Evolutionary conservation across 2,888 invertebrate genomes (phyloP).

Genomic region (Aspidiotus destructor): DNA sequence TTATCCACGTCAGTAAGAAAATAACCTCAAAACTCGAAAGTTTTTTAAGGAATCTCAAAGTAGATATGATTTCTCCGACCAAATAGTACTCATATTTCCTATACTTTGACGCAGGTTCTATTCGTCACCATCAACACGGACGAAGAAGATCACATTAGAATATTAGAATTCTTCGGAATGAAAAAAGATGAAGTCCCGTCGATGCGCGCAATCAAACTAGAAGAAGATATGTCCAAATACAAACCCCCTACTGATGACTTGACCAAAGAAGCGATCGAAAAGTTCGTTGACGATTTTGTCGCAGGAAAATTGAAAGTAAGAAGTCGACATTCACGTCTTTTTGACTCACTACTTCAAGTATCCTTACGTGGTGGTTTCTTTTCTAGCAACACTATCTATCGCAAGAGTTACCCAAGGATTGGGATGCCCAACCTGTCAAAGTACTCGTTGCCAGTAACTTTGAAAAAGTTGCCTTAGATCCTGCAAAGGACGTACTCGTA

Average conservation of each 20-base stretch:
- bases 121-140: constrained; percentile 93
- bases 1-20: too few relatives aligned
- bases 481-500: constrained; percentile 83
- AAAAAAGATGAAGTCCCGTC: constrained; percentile 85
- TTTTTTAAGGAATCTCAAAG: too few relatives aligned
- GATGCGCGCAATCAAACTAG: constrained; percentile 83
- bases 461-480: constrained; percentile 79
- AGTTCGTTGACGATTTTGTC: constrained; percentile 81
- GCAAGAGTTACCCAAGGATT: constrained; percentile 90
- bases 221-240: constrained; percentile 96
- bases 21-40: too few relatives aligned
- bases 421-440: constrained; percentile 93
- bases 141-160: constrained; percentile 90
- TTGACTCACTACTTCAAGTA: background rate
- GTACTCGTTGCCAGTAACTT: constrained; percentile 90
- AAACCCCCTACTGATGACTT: constrained; percentile 74
- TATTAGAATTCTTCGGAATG: constrained; percentile 99
- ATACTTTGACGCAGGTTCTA: constrained; percentile 54
- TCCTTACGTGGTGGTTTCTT: constrained; percentile 4
- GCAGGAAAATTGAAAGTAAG: constrained; percentile 75
- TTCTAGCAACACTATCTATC: constrained; percentile 76
- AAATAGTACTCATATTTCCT: background rate
- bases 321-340: background rate
- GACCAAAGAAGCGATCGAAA: constrained; percentile 55
- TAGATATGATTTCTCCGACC: too few relatives aligned